phyloP scores from a whole-genome alignment of 2,888 invertebrate species.

The Drosophila birchii region DNA sequence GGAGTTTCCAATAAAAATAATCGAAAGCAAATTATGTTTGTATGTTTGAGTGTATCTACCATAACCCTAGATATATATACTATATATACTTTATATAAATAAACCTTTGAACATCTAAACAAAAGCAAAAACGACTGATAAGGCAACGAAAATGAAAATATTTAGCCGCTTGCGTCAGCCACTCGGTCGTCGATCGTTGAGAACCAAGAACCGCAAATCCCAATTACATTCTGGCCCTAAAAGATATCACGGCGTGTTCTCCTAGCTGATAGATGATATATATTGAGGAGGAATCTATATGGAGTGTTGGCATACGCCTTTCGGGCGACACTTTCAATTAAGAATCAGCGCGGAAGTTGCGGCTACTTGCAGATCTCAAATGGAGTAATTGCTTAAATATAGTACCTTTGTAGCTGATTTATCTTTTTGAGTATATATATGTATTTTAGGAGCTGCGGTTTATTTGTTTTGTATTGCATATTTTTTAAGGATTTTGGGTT shows the following conservation, averaged over 20 bases:
- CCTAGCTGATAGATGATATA: slow-evolving; percentile 3
- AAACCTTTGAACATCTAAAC: slow-evolving; percentile 12
- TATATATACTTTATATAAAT: slow-evolving; percentile 11
- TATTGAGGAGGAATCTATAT: neutral
- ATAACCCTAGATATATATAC: slow-evolving; percentile 16
- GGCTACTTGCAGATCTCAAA: neutral
- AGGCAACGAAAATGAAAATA: slow-evolving; percentile 58
- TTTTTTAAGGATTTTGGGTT: neutral
- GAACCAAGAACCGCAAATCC: slow-evolving; percentile 23
- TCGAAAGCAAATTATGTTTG: slow-evolving; percentile 2
- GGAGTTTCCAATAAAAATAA: slow-evolving; percentile 31
- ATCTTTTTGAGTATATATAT: neutral
- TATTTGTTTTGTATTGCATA: too few relatives aligned
- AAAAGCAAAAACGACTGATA: slow-evolving; percentile 51
- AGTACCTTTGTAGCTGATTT: neutral
- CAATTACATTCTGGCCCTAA: slow-evolving; percentile 44
- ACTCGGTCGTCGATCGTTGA: neutral
- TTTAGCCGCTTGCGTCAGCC: slow-evolving; percentile 69
- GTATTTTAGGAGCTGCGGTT: too few relatives aligned
- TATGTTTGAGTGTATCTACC: slow-evolving; percentile 3
- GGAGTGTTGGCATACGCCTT: slow-evolving; percentile 7
- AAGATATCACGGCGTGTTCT: slow-evolving; percentile 23
- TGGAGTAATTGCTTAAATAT: neutral
- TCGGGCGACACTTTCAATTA: slow-evolving; percentile 15
- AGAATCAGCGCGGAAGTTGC: neutral